Percentiles rank a stretch among this genome's conserved stretches.
Conservation (phyloP, 2,797 vertebrate genomes). For the Sebastes itinus region DNA sequence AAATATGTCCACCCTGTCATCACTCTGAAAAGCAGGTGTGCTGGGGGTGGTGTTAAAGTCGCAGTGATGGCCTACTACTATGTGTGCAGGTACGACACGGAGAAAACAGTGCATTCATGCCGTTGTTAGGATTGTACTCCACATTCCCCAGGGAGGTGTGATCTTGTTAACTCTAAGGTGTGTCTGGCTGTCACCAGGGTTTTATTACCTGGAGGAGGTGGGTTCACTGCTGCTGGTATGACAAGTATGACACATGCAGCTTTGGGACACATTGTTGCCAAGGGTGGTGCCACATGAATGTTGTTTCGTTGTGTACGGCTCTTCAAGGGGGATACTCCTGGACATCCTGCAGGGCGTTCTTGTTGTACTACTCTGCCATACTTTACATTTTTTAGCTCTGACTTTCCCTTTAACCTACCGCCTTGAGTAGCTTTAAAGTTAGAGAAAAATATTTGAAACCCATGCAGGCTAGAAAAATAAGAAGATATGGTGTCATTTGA, state of each 20-base stretch:
- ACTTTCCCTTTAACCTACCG: background rate
- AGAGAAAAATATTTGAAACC: background rate
- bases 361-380: background rate
- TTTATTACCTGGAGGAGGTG: constrained; percentile 25
- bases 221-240: constrained; percentile 41
- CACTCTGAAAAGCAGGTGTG: background rate
- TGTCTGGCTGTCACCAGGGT: constrained; percentile 44
- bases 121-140: constrained; percentile 4
- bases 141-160: constrained; percentile 70
- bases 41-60: background rate
- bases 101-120: background rate
- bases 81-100: constrained; percentile 2
- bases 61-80: background rate
- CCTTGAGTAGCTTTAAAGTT: background rate
- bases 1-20: background rate
- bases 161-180: constrained; percentile 41
- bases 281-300: constrained; percentile 18
- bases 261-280: constrained; percentile 21
- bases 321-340: background rate
- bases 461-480: background rate
- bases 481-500: background rate
- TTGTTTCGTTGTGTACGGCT: background rate
- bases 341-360: background rate
- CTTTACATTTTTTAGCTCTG: background rate
- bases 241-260: constrained; percentile 42